Base-by-base conservation (phyloP, 2,113 vertebrate species). In the Pitta sordida region DNA sequence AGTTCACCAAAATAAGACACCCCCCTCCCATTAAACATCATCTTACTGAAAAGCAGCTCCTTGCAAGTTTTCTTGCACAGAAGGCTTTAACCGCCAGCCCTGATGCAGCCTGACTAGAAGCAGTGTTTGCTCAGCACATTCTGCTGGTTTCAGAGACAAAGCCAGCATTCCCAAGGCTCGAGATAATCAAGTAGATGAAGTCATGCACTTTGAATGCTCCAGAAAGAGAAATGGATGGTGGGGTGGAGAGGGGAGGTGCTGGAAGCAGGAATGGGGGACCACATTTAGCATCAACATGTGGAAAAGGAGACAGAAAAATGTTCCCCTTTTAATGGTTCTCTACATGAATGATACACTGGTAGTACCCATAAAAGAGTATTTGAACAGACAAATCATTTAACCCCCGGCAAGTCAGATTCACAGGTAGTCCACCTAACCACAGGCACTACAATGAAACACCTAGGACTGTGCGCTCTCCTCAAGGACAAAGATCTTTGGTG, bases 101-200 rank as follows among this genome's bases (percentile, higher is more conserved):
- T 34, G 68, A 53, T 30, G 51, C 73, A 69, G 92, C 46, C 74
- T 68, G 69, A 80, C 34, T 16, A 63, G 32, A 27, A 46, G 64
- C 3, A 1, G 32, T 86, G 79, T 84, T 90, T 91, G 76, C 90
- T 90, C 90, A 94, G 90, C 83, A 88, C 70, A 95, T 88, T 92
- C 90, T 46, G 32, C 21, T 34, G 76, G 89, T 91, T 91, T 86
- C 10, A 11, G 79, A 91, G 93, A 88, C 59, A 60, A 94, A 70
- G 84, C 90, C 90, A 91, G 68, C 68, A 79, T 95, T 96, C 83
- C 93, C 82, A 74, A 82, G 79, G 83, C 68, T 92, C 20, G 0
- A 79, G 34, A 88, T 91, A 86, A 94, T 37, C 73, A 91, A 92
- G 88, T 62, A 88, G 93, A 96, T 93, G 91, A 96, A 96, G 80